Base-by-base conservation (phyloP, 2,113 vertebrate genomes). In the Rana temporaria region DNA sequence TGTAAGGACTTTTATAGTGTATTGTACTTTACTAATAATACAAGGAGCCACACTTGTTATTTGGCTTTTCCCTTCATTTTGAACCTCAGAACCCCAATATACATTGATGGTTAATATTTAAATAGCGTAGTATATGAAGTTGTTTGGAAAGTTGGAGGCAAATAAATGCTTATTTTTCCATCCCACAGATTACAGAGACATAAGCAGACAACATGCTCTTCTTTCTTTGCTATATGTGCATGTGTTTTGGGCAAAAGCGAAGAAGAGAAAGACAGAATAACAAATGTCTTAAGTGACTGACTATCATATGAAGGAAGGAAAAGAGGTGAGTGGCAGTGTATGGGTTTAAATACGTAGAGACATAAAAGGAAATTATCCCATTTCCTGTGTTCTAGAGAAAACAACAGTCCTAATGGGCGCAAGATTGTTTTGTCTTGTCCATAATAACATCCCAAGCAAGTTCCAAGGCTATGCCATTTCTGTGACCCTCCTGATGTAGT, bases 401-500 rank as follows among this genome's bases (percentile, higher is more conserved):
- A 66, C 71, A 83, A 67, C 52, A 83, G 55, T 75, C 63, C 16
- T 62, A 55, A 60, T 76, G 71, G 71, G 81, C 68, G 63, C 81
- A 83, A 60, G 81, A 68, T 83, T 68, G 32, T 16, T 57, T 48
- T 32, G 76, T 68, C n/a, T 60, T 68, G 55, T 75, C 64, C 64
- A 65, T 48, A 52, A 62, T 32, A 65, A 76, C 26, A 68, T 55
- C 63, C 72, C 63, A 20, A 76, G n/a, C 9, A 75, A 74, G 67
- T 65, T 9, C 80, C 32, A 76, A 52, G 55, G 72, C 71, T 83
- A 83, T 83, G 96, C 96, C 12, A 97, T 96, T 90, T 99, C 97
- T 90, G 98, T 98, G 94, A 99, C 96, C 92, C 97, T 96, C 90
- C 96, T 92, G 95, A 97, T 96, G 91, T 98, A 99, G 88, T 95